Conservation (phyloP, 2,113 vertebrate genomes). For the Panthera tigris region DNA sequence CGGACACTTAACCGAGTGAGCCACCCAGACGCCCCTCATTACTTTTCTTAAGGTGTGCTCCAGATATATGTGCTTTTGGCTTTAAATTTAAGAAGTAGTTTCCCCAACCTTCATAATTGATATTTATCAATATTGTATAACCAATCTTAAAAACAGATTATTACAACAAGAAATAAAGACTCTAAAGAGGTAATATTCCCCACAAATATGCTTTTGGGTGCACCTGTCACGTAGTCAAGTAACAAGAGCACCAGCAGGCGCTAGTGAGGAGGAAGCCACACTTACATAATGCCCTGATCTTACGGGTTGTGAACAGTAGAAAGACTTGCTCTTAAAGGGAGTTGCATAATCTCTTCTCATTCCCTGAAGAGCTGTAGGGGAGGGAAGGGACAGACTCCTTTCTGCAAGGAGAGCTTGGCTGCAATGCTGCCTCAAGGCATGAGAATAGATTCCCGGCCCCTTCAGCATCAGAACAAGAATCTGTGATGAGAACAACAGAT, state of each 20-base stretch:
- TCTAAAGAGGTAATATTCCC: neutral
- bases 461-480: neutral
- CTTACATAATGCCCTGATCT: neutral
- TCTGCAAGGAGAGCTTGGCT: neutral
- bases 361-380: neutral
- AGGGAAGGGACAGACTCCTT: neutral
- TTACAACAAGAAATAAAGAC: neutral
- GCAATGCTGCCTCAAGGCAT: neutral
- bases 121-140: neutral
- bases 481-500: no score
- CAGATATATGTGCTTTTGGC: neutral
- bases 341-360: neutral
- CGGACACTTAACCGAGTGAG: neutral
- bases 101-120: neutral
- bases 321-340: neutral
- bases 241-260: neutral
- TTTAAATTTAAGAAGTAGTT: neutral
- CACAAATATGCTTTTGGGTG: neutral
- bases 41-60: neutral
- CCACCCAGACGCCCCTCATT: neutral
- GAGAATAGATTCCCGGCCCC: neutral
- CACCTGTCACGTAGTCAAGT: neutral
- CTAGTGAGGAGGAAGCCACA: neutral
- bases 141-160: neutral
- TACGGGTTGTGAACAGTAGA: neutral